Base-by-base conservation (phyloP, 1,140 invertebrate species). In the Drosophila ohnishii region DNA sequence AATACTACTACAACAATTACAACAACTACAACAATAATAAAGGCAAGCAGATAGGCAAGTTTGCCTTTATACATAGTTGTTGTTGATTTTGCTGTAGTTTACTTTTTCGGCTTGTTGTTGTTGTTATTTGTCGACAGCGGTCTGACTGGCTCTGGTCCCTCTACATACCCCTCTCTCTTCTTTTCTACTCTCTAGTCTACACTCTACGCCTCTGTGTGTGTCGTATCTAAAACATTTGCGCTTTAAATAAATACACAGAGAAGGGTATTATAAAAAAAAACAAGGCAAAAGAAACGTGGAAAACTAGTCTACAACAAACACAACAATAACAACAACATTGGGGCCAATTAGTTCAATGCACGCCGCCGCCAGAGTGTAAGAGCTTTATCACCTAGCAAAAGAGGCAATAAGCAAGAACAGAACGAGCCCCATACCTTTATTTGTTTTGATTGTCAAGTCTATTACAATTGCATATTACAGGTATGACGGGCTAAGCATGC, bases 161-260 rank as follows among this genome's bases (percentile, higher is more conserved):
- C 62, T 34, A 35, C 22, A 16, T 50, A 30, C 51, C 50, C 10
- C 47, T 39, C 14, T 9, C 22, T 50, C 61, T 7, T 37, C 45
- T 35, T 22, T 53, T 22, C 32, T 10, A 35, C 32, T 37, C 34
- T 25, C 34, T 37, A 25, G 13, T 37, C 51, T 37, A 55, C 51
- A 37, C 34, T 55, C 51, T 55, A 37, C 51, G 51, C 51, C 51
- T 55, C 51, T 37, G 51, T 75, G 64, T 87, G 62, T 88, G 84
- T 87, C 84, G 84, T 88, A 88, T 88, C 84, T 88, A 88, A 87
- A 88, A 80, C 84, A 88, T 88, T 88, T 88, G 84, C 84, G 84
- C 84, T 88, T 88, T 88, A 84, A 88, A 88, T 88, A 88, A 88
- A 88, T 88, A 88, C 76, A 84, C 72, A 86, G 61, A 80, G 76